Conservation (phyloP, 2,113 vertebrate species). For the Odontophorus gujanensis region DNA sequence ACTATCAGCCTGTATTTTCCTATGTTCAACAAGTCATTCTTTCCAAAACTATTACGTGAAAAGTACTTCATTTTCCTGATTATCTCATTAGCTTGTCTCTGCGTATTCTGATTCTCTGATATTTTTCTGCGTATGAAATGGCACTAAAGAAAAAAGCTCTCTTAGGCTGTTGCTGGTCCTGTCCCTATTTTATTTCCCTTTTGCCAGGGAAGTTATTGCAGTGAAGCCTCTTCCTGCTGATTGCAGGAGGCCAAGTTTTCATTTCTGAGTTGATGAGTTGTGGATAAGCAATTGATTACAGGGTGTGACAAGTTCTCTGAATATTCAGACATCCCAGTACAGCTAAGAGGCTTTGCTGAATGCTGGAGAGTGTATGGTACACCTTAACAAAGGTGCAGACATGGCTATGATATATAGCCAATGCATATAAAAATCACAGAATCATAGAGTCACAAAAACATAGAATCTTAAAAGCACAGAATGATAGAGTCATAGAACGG, state of each 20-base stretch:
- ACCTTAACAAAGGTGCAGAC: neutral
- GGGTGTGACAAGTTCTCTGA: neutral
- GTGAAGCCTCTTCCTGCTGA: neutral
- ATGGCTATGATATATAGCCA: neutral
- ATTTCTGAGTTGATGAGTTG: neutral
- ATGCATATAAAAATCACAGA: neutral
- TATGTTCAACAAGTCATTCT: neutral
- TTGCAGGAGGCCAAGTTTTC: neutral
- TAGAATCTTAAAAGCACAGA: neutral
- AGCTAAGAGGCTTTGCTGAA: neutral
- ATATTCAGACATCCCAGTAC: no score
- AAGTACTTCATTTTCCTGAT: neutral
- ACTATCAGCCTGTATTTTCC: neutral
- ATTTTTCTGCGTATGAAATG: neutral
- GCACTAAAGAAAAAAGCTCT: neutral
- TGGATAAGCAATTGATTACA: neutral
- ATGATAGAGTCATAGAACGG: no score
- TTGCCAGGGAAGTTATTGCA: neutral
- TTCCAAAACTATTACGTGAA: neutral
- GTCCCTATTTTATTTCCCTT: neutral
- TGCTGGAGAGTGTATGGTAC: neutral
- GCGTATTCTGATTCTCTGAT: neutral
- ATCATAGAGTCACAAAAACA: neutral
- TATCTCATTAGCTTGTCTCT: neutral
- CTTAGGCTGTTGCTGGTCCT: neutral